phyloP scores from a whole-genome alignment of 2,113 vertebrate genomes.

The Propithecus coquereli region DNA sequence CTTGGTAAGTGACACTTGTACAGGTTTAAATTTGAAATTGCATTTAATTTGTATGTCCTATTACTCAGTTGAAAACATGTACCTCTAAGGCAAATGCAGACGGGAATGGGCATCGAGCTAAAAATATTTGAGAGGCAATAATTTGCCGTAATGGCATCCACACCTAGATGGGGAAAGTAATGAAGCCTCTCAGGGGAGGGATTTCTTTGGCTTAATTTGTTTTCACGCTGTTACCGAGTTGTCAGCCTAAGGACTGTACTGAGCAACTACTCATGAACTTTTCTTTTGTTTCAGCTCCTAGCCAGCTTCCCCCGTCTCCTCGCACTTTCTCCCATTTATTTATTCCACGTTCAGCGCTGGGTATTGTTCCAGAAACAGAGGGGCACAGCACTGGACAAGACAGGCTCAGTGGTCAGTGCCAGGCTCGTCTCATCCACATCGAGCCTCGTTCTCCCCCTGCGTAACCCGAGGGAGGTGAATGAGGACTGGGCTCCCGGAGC shows the following conservation, averaged over 20 bases:
- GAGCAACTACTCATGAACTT: conserved; percentile 31
- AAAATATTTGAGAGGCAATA: conserved; percentile 82
- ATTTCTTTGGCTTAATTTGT: conserved; percentile 50
- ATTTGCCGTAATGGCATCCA: conserved; percentile 78
- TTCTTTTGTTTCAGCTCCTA: conserved; percentile 19
- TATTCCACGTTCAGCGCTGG: rapidly evolving
- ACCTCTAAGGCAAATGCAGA: conserved; percentile 81
- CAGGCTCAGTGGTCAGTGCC: rapidly evolving
- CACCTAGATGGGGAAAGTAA: conserved; percentile 71
- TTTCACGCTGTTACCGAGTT: conserved; percentile 51
- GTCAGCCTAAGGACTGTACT: conserved; percentile 40
- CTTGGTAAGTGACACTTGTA: conserved; percentile 80
- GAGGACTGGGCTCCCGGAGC: background rate
- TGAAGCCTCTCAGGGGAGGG: conserved; percentile 59
- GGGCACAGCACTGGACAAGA: rapidly evolving
- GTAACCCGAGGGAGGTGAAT: rapidly evolving
- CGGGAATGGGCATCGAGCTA: conserved; percentile 78
- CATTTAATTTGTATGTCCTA: conserved; percentile 84
- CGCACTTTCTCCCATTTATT: background rate
- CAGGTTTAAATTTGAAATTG: conserved; percentile 83
- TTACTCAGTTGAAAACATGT: conserved; percentile 82
- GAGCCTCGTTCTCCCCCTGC: background rate
- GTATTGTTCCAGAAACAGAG: background rate
- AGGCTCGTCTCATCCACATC: rapidly evolving
- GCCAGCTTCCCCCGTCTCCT: background rate